These are phyloP conservation scores for Perccottus glenii DNA, from an alignment of 2,113 vertebrate species.

Conservation along the genomic window DNA sequence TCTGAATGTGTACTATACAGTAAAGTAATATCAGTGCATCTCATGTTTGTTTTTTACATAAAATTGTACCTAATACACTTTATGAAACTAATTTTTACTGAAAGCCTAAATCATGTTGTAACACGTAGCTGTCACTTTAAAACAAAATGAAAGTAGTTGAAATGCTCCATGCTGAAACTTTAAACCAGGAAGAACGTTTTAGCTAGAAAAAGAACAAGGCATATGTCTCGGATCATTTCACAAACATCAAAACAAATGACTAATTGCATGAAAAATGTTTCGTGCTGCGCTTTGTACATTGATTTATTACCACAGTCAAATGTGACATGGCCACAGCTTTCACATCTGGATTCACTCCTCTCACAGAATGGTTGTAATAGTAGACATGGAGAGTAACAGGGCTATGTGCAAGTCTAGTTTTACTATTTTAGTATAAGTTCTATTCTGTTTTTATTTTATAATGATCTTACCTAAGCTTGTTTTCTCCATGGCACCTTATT, in stretches of 20 bases:
- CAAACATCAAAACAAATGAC: neutral
- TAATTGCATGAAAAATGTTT: neutral
- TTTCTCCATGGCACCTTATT: slow-evolving; percentile 40
- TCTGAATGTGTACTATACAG: neutral
- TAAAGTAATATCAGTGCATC: no score
- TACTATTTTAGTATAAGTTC: neutral
- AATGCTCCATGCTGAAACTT: slow-evolving; percentile 12
- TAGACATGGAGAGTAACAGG: neutral
- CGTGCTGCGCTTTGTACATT: neutral
- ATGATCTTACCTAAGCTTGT: slow-evolving; percentile 37
- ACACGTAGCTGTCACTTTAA: slow-evolving; percentile 48
- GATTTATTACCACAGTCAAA: neutral
- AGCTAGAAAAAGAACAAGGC: slow-evolving; percentile 22
- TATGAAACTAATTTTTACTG: no score
- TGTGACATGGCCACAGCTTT: slow-evolving; percentile 2
- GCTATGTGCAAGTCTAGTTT: neutral
- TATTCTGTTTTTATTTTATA: neutral
- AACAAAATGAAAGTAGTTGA: slow-evolving; percentile 22
- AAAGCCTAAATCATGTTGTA: neutral
- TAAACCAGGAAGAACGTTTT: slow-evolving; percentile 50
- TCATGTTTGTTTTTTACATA: no score
- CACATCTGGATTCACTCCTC: neutral
- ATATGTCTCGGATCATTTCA: slow-evolving; percentile 7
- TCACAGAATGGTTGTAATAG: neutral
- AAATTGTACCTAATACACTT: no score